phyloP scores from a whole-genome alignment of 2,113 vertebrate species.

The Hippoglossus stenolepis region DNA sequence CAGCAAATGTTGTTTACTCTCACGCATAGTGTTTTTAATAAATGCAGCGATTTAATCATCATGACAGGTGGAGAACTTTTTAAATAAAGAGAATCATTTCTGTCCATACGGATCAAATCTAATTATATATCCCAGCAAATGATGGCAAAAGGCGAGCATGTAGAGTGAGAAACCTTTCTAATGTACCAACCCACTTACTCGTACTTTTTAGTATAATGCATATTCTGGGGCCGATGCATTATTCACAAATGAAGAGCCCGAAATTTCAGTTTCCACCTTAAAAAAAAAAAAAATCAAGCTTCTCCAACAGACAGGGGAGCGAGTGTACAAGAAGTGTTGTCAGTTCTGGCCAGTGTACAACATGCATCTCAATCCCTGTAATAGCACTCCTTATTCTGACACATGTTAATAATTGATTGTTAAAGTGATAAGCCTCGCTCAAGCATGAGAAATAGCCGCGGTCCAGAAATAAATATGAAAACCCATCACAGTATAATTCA shows the following conservation, averaged over 20 bases:
- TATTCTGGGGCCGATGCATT: slow-evolving; percentile 67
- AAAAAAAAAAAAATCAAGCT: slow-evolving; percentile 44
- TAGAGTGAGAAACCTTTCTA: slow-evolving; percentile 63
- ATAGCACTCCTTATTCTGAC: slow-evolving; percentile 81
- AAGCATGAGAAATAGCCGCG: slow-evolving; percentile 80
- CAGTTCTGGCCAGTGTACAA: slow-evolving; percentile 76
- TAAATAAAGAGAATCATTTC: slow-evolving; percentile 27
- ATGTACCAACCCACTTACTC: slow-evolving; percentile 62
- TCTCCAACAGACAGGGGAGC: slow-evolving; percentile 58
- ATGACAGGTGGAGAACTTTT: slow-evolving; percentile 39
- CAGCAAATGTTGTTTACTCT: slow-evolving; percentile 48
- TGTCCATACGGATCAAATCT: slow-evolving; percentile 33
- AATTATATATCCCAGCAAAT: slow-evolving; percentile 47
- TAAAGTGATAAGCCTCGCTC: slow-evolving; percentile 82
- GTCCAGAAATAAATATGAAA: slow-evolving; percentile 82
- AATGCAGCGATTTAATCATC: slow-evolving; percentile 34
- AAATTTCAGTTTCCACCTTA: slow-evolving; percentile 64
- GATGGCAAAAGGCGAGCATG: slow-evolving; percentile 55
- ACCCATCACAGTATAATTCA: slow-evolving; percentile 80
- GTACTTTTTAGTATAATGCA: slow-evolving; percentile 73
- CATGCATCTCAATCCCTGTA: slow-evolving; percentile 76
- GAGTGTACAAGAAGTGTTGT: slow-evolving; percentile 78
- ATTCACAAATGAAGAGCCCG: slow-evolving; percentile 78
- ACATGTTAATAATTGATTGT: slow-evolving; percentile 86
- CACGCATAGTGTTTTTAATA: slow-evolving; percentile 26